These are phyloP conservation scores for Neoaliturus tenellus DNA, from an alignment of 2,888 invertebrate genomes.

Conservation along the genomic window DNA sequence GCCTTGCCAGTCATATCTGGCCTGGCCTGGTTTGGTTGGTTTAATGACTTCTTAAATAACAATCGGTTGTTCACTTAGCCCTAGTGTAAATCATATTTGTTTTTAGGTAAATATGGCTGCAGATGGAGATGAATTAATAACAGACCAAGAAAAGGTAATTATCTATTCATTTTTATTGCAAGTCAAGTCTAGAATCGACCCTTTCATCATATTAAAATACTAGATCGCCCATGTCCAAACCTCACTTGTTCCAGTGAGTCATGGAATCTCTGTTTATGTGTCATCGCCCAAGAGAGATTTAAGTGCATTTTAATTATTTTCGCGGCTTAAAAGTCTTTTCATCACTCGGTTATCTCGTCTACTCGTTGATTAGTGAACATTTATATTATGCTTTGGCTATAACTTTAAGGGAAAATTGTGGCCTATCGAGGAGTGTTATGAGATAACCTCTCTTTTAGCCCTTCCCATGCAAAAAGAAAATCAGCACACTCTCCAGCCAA, in stretches of 20 bases:
- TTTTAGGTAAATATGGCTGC: slow-evolving; percentile 79
- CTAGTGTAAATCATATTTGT: slow-evolving; percentile 8
- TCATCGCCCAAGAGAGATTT: neutral
- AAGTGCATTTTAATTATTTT: too few species aligned
- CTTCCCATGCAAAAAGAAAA: too few species aligned
- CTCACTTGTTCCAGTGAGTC: neutral
- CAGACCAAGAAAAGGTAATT: slow-evolving; percentile 86
- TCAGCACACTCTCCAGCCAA: too few species aligned
- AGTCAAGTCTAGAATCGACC: neutral
- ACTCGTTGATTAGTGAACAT: too few species aligned
- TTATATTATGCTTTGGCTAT: too few species aligned
- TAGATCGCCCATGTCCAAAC: neutral
- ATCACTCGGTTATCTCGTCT: too few species aligned
- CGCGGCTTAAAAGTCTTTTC: too few species aligned
- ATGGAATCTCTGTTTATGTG: slow-evolving; percentile 35
- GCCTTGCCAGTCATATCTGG: slow-evolving; percentile 9
- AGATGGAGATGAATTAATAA: slow-evolving; percentile 88
- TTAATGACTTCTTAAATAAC: neutral
- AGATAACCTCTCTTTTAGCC: too few species aligned
- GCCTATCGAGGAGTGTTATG: too few species aligned
- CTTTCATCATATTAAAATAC: neutral
- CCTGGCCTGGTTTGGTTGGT: neutral
- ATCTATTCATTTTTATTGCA: neutral
- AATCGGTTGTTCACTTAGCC: neutral
- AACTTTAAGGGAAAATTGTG: too few species aligned